Evolutionary conservation across 2,888 invertebrate genomes (phyloP).

Genomic region (Encarsia formosa): DNA sequence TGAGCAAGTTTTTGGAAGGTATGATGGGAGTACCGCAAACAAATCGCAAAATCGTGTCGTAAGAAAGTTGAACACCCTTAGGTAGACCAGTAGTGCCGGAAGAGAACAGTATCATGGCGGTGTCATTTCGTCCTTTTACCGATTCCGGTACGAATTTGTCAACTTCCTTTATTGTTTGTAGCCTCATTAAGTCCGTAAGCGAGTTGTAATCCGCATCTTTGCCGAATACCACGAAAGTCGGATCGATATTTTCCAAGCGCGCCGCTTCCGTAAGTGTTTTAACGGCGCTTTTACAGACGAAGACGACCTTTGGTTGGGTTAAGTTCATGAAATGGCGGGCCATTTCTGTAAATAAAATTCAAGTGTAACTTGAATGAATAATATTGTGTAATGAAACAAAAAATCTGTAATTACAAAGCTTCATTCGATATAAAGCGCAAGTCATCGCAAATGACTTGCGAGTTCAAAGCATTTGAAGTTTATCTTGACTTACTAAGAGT

Average conservation of each 20-base stretch:
- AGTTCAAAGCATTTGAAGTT: too few species aligned
- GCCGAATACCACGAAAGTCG: slow-evolving; percentile 34
- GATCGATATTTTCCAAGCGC: slow-evolving; percentile 27
- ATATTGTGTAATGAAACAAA: too few species aligned
- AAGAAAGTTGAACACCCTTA: slow-evolving; percentile 39
- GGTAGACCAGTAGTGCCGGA: slow-evolving; percentile 45
- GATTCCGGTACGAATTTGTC: slow-evolving; percentile 30
- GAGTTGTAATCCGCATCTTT: slow-evolving; percentile 26
- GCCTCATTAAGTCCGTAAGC: slow-evolving; percentile 30
- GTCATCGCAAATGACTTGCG: too few species aligned
- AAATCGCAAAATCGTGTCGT: slow-evolving; percentile 29
- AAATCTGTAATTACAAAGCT: too few species aligned
- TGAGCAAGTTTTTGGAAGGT: background rate
- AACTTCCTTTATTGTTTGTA: slow-evolving; percentile 28
- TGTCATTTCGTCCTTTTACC: slow-evolving; percentile 23
- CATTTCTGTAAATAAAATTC: slow-evolving; percentile 32
- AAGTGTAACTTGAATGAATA: background rate
- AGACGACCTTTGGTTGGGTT: slow-evolving; percentile 38
- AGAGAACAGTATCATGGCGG: slow-evolving; percentile 38
- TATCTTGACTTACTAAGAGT: slow-evolving; percentile 36
- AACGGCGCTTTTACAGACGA: slow-evolving; percentile 27
- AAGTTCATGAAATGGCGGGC: slow-evolving; percentile 33
- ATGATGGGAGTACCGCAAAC: background rate
- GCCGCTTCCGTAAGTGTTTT: slow-evolving; percentile 24
- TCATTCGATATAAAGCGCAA: too few species aligned